Conservation (phyloP, 1,140 invertebrate genomes). For the Myzus persicae region DNA sequence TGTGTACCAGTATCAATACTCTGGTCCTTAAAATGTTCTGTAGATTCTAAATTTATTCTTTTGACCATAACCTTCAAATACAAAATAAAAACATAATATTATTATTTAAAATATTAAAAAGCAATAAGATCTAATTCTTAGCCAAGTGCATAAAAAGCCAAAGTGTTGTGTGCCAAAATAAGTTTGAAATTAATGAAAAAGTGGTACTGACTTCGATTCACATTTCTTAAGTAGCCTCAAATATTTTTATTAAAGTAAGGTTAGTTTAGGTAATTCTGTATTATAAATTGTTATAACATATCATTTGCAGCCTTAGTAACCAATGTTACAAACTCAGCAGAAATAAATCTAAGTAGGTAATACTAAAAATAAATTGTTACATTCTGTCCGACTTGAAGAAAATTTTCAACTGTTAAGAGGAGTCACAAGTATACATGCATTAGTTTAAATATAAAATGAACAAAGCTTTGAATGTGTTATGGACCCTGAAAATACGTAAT, state of each 20-base stretch:
- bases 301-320: neutral
- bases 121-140: neutral
- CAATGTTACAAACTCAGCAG: neutral
- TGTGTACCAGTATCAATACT: neutral
- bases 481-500: too few species aligned
- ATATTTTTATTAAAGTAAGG: neutral
- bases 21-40: neutral
- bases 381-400: neutral
- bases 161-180: neutral
- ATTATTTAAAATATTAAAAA: neutral
- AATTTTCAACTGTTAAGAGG: neutral
- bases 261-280: neutral
- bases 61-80: neutral
- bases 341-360: neutral
- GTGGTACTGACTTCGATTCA: too few species aligned
- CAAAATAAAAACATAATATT: neutral
- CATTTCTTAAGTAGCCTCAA: neutral
- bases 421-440: too few species aligned
- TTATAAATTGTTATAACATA: neutral
- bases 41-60: neutral
- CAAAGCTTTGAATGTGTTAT: too few species aligned
- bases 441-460: too few species aligned
- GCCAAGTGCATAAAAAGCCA: neutral
- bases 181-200: neutral
- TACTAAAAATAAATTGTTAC: neutral